Percentiles rank a stretch among this genome's conserved stretches.
Conservation (phyloP, 2,888 invertebrate genomes). For the Scaeva pyrastri region DNA sequence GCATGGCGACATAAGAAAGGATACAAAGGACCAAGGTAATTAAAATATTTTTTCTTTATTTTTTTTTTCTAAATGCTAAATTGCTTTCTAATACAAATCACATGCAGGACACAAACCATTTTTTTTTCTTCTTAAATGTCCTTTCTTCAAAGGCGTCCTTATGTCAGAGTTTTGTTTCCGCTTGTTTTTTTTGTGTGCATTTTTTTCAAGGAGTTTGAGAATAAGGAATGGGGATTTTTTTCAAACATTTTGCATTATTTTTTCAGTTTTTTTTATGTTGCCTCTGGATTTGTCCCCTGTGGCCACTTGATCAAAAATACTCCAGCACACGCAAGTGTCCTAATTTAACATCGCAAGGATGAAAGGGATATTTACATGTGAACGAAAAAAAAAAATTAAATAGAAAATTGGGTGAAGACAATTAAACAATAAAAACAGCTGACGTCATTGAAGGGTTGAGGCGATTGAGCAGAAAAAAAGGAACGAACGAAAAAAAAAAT, state of each 20-base stretch:
- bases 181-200: slow-evolving; percentile 20
- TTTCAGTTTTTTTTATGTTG: not conserved
- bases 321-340: slow-evolving; percentile 52
- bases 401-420: slow-evolving; percentile 71
- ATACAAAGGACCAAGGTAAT: slow-evolving; percentile 69
- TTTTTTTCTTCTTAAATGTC: not conserved
- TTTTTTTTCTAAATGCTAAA: slow-evolving; percentile 49
- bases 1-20: slow-evolving; percentile 56
- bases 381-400: slow-evolving; percentile 28
- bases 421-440: slow-evolving; percentile 75
- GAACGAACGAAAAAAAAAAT: not conserved
- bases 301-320: slow-evolving; percentile 71
- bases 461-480: slow-evolving; percentile 61
- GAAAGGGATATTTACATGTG: slow-evolving; percentile 72
- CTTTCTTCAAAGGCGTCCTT: slow-evolving; percentile 52
- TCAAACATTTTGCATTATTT: slow-evolving; percentile 34
- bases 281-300: slow-evolving; percentile 64
- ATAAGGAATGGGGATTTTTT: slow-evolving; percentile 27
- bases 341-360: slow-evolving; percentile 61
- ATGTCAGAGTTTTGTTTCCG: slow-evolving; percentile 55
- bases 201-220: slow-evolving; percentile 20
- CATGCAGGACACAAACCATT: slow-evolving; percentile 60
- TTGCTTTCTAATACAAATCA: slow-evolving; percentile 74
- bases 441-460: slow-evolving; percentile 72
- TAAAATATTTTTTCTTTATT: slow-evolving; percentile 62